Base-by-base conservation (phyloP, 1,140 invertebrate species). In the Cardiocondyla obscurior region DNA sequence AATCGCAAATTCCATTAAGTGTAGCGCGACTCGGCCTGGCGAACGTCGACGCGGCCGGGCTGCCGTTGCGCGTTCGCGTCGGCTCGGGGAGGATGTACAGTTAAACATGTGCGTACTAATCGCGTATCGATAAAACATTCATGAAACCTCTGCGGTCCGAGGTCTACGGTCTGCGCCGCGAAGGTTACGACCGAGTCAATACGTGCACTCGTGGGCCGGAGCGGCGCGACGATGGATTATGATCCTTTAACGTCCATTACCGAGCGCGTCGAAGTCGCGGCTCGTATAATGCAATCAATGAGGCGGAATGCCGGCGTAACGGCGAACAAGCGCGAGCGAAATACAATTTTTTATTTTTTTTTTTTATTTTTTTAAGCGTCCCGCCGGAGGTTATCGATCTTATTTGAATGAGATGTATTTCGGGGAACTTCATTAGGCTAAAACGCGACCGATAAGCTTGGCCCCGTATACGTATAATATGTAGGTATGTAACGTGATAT, bases 1-100 rank as follows among this genome's bases (percentile, higher is more conserved):
- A 76, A 76, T 76, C 72, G 57, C 62, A 62, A 76, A 76, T 76
- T 62, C 19, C 72, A 76, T 62, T 46, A 60, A 49, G 72, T 62
- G 42, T n/a, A 49, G 28, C 57, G 57, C 72, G 55, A 73, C 25
- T n/a, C 49, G 36, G 10, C 8, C 44, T 8, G 12, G 16, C 46
- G 16, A 51, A 2, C 33, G 49, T n/a, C 64, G 28, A 3, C 60
- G 44, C 0, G 7, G n/a, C n/a, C 19, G 55, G 25, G 30, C 36
- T 57, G 30, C 44, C 49, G 62, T 33, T 70, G 53, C 19, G n/a
- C 12, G 16, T 57, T 14, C 14, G 53, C 55, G 14, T n/a, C n/a
- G 69, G 36, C 14, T 33, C 14, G 51, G 53, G 69, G 57, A 57
- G 72, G 28, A 62, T 76, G 42, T 49, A 76, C 72, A 60, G 72